phyloP scores from a whole-genome alignment of 2,888 invertebrate species.

The Anagyrus pseudococci region DNA sequence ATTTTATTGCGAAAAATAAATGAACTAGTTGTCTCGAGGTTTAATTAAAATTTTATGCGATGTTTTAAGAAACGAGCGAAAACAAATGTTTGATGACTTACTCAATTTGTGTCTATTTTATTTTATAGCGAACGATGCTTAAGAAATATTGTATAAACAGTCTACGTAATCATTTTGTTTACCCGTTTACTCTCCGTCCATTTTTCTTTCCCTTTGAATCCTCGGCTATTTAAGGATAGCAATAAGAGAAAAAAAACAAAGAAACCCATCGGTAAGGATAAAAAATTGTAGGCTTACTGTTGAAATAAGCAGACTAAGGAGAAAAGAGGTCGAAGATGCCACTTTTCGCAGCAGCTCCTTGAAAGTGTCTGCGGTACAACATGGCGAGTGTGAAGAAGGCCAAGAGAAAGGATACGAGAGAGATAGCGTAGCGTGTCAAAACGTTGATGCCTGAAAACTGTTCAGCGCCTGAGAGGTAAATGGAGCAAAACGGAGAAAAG shows the following conservation, averaged over 20 bases:
- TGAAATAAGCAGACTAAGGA: slow-evolving; percentile 23
- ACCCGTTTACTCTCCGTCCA: neutral
- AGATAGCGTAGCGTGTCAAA: too few species aligned
- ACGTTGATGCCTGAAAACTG: slow-evolving; percentile 3
- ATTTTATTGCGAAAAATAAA: too few species aligned
- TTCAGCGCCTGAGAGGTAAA: neutral
- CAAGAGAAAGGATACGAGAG: too few species aligned
- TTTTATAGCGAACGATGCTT: too few species aligned
- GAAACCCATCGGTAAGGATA: slow-evolving; percentile 25
- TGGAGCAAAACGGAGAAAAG: neutral
- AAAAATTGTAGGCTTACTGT: slow-evolving; percentile 41
- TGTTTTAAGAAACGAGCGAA: too few species aligned
- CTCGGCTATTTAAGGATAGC: neutral
- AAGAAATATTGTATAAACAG: too few species aligned
- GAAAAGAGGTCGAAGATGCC: slow-evolving; percentile 11
- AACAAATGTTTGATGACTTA: too few species aligned
- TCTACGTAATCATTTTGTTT: too few species aligned
- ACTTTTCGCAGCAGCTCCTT: slow-evolving; percentile 8
- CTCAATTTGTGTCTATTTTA: too few species aligned
- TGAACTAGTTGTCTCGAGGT: too few species aligned
- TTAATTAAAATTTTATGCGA: too few species aligned
- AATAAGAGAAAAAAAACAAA: too few species aligned
- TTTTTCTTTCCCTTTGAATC: neutral
- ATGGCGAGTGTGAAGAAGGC: neutral
- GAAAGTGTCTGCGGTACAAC: neutral